These are phyloP conservation scores for Drosophila cognata DNA, from an alignment of 2,888 invertebrate genomes.

Conservation along the genomic window DNA sequence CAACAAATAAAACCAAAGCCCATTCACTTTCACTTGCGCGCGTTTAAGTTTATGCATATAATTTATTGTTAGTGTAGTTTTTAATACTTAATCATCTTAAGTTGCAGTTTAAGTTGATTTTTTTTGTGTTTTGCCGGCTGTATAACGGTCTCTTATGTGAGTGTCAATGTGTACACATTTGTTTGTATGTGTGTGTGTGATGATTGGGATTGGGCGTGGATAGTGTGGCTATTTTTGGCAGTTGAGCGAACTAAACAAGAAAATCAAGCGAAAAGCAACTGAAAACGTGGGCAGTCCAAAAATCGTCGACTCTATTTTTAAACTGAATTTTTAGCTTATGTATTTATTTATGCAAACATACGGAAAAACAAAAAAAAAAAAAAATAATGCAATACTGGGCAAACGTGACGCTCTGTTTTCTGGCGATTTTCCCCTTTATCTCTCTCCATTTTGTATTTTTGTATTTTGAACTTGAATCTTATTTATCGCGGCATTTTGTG, in stretches of 20 bases:
- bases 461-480: conserved; percentile 65
- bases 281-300: conserved; percentile 75
- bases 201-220: conserved; percentile 54
- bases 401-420: conserved; percentile 67
- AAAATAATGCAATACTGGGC: conserved; percentile 63
- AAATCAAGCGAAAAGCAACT: conserved; percentile 34
- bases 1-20: conserved; percentile 31
- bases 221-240: conserved; percentile 65
- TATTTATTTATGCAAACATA: conserved; percentile 62
- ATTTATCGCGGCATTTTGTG: conserved; percentile 38
- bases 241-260: conserved; percentile 57
- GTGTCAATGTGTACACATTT: conserved; percentile 14
- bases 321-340: conserved; percentile 53
- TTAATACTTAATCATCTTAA: conserved; percentile 39
- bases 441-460: conserved; percentile 38
- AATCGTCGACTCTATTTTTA: conserved; percentile 57
- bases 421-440: conserved; percentile 15
- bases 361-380: conserved; percentile 32
- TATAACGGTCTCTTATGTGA: conserved; percentile 31
- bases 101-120: conserved; percentile 47
- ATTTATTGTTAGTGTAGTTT: conserved; percentile 50
- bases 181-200: conserved; percentile 24
- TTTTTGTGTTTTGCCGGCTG: conserved; percentile 7
- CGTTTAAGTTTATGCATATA: conserved; percentile 51
- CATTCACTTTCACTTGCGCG: conserved; percentile 68